phyloP scores from a whole-genome alignment of 2,113 vertebrate species.

The Choloepus hoffmanni region DNA sequence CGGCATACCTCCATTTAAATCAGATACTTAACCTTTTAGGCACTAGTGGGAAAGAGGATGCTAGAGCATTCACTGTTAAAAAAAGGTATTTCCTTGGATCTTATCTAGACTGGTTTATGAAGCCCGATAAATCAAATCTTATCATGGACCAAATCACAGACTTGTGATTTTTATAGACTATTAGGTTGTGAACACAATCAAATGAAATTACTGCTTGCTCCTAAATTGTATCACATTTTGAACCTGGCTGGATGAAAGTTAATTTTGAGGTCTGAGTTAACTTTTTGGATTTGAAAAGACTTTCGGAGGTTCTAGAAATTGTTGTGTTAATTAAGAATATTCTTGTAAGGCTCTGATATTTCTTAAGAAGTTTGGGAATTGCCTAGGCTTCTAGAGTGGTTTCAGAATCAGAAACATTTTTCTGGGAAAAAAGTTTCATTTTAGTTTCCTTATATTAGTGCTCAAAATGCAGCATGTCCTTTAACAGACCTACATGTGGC shows the following conservation, averaged over 20 bases:
- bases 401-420: slow-evolving; percentile 44
- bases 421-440: background rate
- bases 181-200: background rate
- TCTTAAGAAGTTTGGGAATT: slow-evolving; percentile 52
- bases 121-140: slow-evolving; percentile 29
- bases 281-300: slow-evolving; percentile 51
- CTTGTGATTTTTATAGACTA: slow-evolving; percentile 21
- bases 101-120: slow-evolving; percentile 46
- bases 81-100: slow-evolving; percentile 1
- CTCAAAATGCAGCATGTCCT: background rate
- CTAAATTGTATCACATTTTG: slow-evolving; percentile 49
- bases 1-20: slow-evolving; percentile 55
- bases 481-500: background rate
- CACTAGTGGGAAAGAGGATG: background rate
- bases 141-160: slow-evolving; percentile 40
- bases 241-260: slow-evolving; percentile 51
- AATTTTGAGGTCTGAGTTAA: slow-evolving; percentile 55
- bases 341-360: slow-evolving; percentile 20
- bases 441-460: background rate
- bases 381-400: background rate
- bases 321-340: slow-evolving; percentile 40
- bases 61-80: background rate
- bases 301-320: slow-evolving; percentile 32
- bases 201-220: slow-evolving; percentile 25
- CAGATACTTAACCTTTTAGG: slow-evolving; percentile 62